Conservation (phyloP, 2,113 vertebrate genomes). For the Leptocoma aspasia region DNA sequence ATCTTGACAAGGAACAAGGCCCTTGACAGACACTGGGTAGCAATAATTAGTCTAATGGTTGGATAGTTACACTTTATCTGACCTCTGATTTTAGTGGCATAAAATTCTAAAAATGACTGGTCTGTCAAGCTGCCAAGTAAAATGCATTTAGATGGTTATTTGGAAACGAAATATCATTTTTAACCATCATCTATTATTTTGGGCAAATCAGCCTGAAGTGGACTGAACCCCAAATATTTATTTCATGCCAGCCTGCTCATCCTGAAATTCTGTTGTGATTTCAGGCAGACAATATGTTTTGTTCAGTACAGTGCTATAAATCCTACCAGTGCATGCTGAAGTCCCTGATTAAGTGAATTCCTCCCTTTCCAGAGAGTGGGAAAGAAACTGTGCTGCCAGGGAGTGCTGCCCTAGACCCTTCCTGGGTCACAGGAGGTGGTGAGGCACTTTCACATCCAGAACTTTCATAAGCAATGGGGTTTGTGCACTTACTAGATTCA, state of each 20-base stretch:
- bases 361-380: background rate
- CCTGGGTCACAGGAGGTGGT: background rate
- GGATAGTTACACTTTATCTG: background rate
- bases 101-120: background rate
- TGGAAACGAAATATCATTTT: slow-evolving; percentile 1
- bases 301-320: background rate
- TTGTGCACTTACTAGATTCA: background rate
- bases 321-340: background rate
- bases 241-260: background rate
- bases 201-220: background rate
- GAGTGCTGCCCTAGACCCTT: background rate
- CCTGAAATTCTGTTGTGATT: background rate
- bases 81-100: slow-evolving; percentile 11
- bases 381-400: background rate
- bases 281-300: background rate
- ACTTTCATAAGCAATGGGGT: background rate
- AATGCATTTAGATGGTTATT: background rate
- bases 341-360: background rate
- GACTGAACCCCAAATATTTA: slow-evolving; percentile 7
- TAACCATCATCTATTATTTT: slow-evolving; percentile 12
- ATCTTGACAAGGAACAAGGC: background rate
- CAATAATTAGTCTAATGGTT: slow-evolving; percentile 27
- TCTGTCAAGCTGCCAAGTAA: background rate
- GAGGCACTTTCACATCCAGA: background rate
- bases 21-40: background rate